Conservation (phyloP, 2,797 vertebrate genomes). For the Gephyroberyx darwinii region DNA sequence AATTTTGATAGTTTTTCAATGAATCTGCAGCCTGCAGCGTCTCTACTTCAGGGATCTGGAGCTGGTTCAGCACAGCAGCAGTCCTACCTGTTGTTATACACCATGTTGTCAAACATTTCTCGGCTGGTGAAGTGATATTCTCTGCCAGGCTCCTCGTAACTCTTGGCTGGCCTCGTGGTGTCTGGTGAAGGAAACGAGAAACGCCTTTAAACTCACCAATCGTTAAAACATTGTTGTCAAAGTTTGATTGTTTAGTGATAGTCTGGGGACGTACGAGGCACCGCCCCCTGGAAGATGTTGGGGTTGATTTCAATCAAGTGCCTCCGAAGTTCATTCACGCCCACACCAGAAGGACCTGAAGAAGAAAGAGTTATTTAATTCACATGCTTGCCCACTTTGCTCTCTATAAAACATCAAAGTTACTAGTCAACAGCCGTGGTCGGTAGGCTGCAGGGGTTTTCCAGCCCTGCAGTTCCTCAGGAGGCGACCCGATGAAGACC, state of each 20-base stretch:
- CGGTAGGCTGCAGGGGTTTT: too few relatives aligned
- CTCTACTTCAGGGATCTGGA: not conserved
- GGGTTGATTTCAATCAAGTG: constrained; percentile 88
- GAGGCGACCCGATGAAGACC: too few relatives aligned
- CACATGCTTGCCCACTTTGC: too few relatives aligned
- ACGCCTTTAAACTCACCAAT: not conserved
- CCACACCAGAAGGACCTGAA: constrained; percentile 92
- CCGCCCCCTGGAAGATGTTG: constrained; percentile 84
- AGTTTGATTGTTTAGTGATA: too few relatives aligned
- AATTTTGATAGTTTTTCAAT: too few relatives aligned
- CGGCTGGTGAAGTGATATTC: constrained; percentile 93
- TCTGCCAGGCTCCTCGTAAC: constrained; percentile 89
- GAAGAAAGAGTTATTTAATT: not conserved
- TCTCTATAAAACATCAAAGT: too few relatives aligned
- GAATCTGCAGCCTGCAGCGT: too few relatives aligned
- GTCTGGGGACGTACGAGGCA: constrained; percentile 85
- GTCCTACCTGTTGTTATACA: constrained; percentile 87
- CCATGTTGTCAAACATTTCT: constrained; percentile 92
- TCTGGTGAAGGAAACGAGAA: constrained; percentile 74
- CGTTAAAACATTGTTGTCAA: too few relatives aligned
- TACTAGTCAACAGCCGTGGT: too few relatives aligned
- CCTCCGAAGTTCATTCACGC: constrained; percentile 92
- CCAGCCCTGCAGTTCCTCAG: too few relatives aligned
- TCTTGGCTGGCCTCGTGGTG: constrained; percentile 89
- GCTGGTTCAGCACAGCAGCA: not conserved